These are phyloP conservation scores for Beris chalybata DNA, from an alignment of 2,888 invertebrate species.

Conservation along the genomic window DNA sequence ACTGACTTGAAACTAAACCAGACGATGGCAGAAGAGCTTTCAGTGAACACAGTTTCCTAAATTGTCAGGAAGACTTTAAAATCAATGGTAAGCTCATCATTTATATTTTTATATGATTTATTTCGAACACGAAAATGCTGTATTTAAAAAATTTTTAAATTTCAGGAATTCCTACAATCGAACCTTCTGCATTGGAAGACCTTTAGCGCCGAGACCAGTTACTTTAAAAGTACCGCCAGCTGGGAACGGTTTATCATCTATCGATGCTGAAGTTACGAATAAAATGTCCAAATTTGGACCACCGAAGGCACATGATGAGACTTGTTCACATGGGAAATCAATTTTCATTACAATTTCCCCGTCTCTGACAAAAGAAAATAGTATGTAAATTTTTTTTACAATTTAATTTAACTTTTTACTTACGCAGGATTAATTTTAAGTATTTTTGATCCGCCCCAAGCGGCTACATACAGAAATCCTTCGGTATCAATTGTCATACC, in stretches of 20 bases:
- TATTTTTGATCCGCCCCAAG: slow-evolving; percentile 68
- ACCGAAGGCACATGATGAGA: slow-evolving; percentile 74
- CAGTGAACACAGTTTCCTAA: no score
- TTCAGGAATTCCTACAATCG: slow-evolving; percentile 27
- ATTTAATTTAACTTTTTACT: slow-evolving; percentile 43
- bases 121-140: no score
- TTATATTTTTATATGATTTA: no score
- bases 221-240: slow-evolving; percentile 64
- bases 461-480: slow-evolving; percentile 77
- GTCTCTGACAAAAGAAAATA: slow-evolving; percentile 42
- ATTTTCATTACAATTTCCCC: slow-evolving; percentile 63
- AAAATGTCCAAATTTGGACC: slow-evolving; percentile 67
- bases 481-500: slow-evolving; percentile 80
- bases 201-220: slow-evolving; percentile 62
- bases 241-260: slow-evolving; percentile 49
- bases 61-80: no score
- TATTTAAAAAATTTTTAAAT: no score
- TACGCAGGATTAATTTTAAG: slow-evolving; percentile 53
- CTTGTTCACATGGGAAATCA: slow-evolving; percentile 66
- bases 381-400: background rate
- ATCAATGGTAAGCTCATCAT: no score
- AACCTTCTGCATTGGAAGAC: slow-evolving; percentile 52
- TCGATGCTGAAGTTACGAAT: slow-evolving; percentile 68
- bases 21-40: no score
- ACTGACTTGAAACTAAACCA: no score